Conservation (phyloP, 1,140 invertebrate genomes). For the Eciton burchellii region DNA sequence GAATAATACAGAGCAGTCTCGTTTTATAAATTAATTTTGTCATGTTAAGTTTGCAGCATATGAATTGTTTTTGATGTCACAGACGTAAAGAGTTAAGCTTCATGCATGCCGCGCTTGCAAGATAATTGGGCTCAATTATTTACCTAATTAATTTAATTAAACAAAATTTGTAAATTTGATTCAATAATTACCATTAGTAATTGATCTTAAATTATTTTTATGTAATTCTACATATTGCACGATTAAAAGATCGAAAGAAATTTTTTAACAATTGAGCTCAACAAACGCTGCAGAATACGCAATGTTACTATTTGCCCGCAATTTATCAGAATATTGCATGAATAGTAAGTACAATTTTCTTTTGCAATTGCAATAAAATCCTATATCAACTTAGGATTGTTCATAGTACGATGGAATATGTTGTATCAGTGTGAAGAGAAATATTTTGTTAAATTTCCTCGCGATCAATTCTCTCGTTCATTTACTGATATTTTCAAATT, state of each 20-base stretch:
- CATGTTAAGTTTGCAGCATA: slow-evolving; percentile 59
- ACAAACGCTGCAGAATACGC: background rate
- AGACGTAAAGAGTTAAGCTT: slow-evolving; percentile 9
- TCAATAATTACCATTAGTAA: background rate
- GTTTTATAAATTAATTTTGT: slow-evolving; percentile 61
- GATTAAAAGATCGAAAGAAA: slow-evolving; percentile 4
- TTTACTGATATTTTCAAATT: background rate
- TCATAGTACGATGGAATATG: background rate
- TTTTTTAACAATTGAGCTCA: slow-evolving; percentile 1
- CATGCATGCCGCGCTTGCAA: slow-evolving; percentile 53
- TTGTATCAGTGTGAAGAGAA: background rate
- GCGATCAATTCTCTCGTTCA: background rate
- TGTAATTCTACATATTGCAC: background rate
- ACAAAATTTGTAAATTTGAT: background rate
- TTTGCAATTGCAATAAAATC: slow-evolving; percentile 20
- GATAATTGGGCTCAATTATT: background rate
- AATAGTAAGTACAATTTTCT: slow-evolving; percentile 1
- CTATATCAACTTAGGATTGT: slow-evolving; percentile 4
- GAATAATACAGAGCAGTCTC: slow-evolving; percentile 53
- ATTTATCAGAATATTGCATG: slow-evolving; percentile 15
- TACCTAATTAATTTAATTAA: background rate
- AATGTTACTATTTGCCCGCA: background rate
- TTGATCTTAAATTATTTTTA: slow-evolving; percentile 3
- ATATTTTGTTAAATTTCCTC: background rate
- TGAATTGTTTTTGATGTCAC: slow-evolving; percentile 65